Conservation (phyloP, 1,140 invertebrate species). For the Penaeus indicus region DNA sequence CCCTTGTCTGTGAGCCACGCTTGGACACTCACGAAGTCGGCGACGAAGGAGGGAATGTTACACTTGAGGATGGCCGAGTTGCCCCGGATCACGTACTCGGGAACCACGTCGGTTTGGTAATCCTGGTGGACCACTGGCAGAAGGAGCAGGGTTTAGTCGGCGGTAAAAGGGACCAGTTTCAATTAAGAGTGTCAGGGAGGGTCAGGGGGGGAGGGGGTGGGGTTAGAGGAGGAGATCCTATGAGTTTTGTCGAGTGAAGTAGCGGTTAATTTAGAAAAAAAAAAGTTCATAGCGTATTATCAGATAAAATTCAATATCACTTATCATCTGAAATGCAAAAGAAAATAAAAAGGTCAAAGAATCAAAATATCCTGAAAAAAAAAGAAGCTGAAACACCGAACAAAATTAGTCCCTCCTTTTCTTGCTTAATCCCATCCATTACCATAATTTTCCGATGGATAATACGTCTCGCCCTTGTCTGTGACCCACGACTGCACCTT, state of each 20-base stretch:
- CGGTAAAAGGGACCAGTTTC: neutral
- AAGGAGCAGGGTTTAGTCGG: neutral
- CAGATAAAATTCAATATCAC: neutral
- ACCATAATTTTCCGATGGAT: conserved; percentile 67
- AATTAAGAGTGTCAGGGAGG: neutral
- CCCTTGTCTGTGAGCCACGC: conserved; percentile 85
- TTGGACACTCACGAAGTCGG: conserved; percentile 88
- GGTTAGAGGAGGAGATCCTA: neutral
- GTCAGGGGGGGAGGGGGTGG: neutral
- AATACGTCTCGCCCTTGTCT: conserved; percentile 80
- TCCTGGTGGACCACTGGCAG: conserved; percentile 85
- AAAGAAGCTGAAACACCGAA: no score
- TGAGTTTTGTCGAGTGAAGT: neutral
- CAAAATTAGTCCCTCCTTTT: neutral
- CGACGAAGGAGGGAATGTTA: conserved; percentile 88
- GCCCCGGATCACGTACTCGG: conserved; percentile 87
- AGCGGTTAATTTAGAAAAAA: neutral
- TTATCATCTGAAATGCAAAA: neutral
- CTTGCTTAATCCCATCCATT: neutral
- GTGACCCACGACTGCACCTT: conserved; percentile 84
- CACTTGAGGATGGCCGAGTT: conserved; percentile 90
- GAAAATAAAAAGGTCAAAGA: neutral
- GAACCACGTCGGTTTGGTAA: conserved; percentile 87
- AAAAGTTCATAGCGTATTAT: neutral
- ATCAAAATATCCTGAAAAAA: no score